These are phyloP conservation scores for Drosophila diplacantha DNA, from an alignment of 2,888 invertebrate genomes.

Conservation along the genomic window DNA sequence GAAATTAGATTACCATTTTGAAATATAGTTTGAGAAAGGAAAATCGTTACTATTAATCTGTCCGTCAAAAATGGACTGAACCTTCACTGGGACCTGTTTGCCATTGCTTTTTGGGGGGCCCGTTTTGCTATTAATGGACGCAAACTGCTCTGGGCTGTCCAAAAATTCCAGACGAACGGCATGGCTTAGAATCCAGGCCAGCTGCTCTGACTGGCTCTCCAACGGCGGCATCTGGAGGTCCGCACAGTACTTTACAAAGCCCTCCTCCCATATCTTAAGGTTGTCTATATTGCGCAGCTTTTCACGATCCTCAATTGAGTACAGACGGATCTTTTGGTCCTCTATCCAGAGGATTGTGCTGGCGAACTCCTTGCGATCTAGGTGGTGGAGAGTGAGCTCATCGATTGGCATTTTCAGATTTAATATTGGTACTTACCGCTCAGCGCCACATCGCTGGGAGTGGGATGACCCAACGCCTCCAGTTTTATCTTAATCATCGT, in stretches of 20 bases:
- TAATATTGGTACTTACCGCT: conserved; percentile 80
- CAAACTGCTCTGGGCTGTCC: conserved; percentile 86
- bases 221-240: conserved; percentile 87
- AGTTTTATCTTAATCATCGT: conserved; percentile 88
- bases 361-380: conserved; percentile 89
- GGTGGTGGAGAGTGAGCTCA: neutral
- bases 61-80: conserved; percentile 87
- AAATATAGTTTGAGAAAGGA: too few species aligned
- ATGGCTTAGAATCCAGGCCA: conserved; percentile 91
- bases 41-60: conserved; percentile 86
- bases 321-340: conserved; percentile 93
- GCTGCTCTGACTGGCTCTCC: conserved; percentile 82
- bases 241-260: conserved; percentile 85
- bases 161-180: conserved; percentile 90
- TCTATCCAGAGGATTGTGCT: conserved; percentile 93
- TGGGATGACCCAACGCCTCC: conserved; percentile 87
- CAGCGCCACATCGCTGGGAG: conserved; percentile 84
- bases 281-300: conserved; percentile 84
- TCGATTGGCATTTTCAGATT: neutral
- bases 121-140: conserved; percentile 81
- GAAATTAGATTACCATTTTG: neutral
- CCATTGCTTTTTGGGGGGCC: conserved; percentile 80
- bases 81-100: conserved; percentile 77
- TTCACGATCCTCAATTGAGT: conserved; percentile 88
- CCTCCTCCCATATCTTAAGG: conserved; percentile 83